These are phyloP conservation scores for Fragum fragum DNA, from an alignment of 2,888 invertebrate species.

Conservation along the genomic window DNA sequence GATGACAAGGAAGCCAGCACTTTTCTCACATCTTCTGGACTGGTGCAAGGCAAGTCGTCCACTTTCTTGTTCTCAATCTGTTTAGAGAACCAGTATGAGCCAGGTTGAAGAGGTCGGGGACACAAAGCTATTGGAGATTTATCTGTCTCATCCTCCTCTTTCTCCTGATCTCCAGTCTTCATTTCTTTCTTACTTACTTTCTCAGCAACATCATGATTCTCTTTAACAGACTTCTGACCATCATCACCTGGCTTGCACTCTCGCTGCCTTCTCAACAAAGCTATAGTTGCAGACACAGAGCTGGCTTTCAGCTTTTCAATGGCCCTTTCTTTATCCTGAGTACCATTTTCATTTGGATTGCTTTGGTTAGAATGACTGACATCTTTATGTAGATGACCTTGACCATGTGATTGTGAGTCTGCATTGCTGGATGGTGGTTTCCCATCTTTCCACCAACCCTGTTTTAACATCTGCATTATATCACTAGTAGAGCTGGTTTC, in stretches of 20 bases:
- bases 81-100: slow-evolving; percentile 64
- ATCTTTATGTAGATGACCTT: neutral
- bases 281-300: slow-evolving; percentile 6
- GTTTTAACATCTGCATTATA: slow-evolving; percentile 56
- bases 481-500: slow-evolving; percentile 34
- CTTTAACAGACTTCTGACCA: neutral
- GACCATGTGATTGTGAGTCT: slow-evolving; percentile 49
- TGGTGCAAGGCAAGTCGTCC: slow-evolving; percentile 53
- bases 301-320: slow-evolving; percentile 1
- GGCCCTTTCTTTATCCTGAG: neutral
- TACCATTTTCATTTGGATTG: neutral
- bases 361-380: neutral
- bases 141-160: neutral
- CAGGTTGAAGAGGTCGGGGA: slow-evolving; percentile 56
- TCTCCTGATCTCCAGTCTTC: neutral
- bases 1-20: slow-evolving; percentile 52
- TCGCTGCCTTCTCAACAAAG: neutral
- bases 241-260: neutral
- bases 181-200: neutral
- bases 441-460: slow-evolving; percentile 73
- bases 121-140: slow-evolving; percentile 7
- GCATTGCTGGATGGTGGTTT: slow-evolving; percentile 17
- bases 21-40: slow-evolving; percentile 62
- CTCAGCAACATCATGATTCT: neutral
- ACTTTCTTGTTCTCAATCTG: slow-evolving; percentile 30